Conservation (phyloP, 2,113 vertebrate genomes). For the Caretta caretta region DNA sequence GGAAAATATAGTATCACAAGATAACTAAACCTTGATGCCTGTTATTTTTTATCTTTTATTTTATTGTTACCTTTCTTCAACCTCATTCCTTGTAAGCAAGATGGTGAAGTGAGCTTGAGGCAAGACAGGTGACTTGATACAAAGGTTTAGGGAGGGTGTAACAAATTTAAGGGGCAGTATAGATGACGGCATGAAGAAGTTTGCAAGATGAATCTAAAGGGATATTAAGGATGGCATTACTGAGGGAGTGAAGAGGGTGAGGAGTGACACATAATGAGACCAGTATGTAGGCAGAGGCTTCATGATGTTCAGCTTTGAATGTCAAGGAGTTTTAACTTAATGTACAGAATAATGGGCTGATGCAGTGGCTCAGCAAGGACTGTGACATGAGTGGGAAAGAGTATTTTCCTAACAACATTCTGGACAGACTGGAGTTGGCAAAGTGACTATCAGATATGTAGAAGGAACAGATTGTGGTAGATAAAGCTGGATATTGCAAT, state of each 20-base stretch:
- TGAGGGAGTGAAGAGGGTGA: background rate
- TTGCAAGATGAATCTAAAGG: background rate
- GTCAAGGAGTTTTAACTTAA: background rate
- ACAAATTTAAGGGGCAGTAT: background rate
- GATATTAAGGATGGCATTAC: background rate
- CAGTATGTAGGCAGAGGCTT: background rate
- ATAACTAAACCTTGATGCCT: no score
- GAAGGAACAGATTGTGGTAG: background rate
- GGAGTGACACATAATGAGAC: background rate
- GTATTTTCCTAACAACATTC: background rate
- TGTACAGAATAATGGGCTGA: accelerated
- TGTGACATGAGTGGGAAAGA: background rate
- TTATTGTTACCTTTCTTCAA: no score
- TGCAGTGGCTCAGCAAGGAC: background rate
- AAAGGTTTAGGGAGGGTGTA: background rate
- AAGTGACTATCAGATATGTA: background rate
- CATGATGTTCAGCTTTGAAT: background rate
- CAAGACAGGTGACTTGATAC: no score
- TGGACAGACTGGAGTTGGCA: background rate
- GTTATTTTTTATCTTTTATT: no score
- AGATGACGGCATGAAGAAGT: background rate
- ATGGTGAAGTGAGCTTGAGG: no score
- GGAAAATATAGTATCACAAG: no score
- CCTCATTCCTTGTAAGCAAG: no score
- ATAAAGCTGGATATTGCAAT: background rate